Evolutionary conservation across 2,888 invertebrate genomes (phyloP).

Genomic region (Ornithoptera priamus): DNA sequence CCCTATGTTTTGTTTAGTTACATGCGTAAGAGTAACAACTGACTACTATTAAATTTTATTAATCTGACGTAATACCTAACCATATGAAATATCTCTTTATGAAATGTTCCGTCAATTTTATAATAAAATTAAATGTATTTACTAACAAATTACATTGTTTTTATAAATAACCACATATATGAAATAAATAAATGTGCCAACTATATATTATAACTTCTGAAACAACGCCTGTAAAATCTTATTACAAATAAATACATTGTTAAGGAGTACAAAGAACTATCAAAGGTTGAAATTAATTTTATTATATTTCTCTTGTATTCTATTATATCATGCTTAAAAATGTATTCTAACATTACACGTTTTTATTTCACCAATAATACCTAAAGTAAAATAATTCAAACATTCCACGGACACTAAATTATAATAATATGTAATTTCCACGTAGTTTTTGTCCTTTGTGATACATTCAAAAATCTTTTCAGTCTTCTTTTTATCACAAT

Average conservation of each 20-base stretch:
- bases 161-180: too few relatives aligned
- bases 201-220: too few relatives aligned
- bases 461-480: background rate
- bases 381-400: too few relatives aligned
- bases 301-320: background rate
- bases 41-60: constrained; percentile 21
- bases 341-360: background rate
- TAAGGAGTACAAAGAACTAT: background rate
- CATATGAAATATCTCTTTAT: too few relatives aligned
- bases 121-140: too few relatives aligned
- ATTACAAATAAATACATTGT: background rate
- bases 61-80: constrained; percentile 11
- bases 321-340: background rate
- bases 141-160: too few relatives aligned
- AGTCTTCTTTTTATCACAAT: background rate
- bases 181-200: too few relatives aligned
- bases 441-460: too few relatives aligned
- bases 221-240: too few relatives aligned
- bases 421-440: background rate
- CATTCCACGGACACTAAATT: background rate
- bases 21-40: background rate
- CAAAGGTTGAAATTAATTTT: background rate
- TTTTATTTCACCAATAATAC: background rate
- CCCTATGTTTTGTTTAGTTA: too few relatives aligned
- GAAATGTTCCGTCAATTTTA: too few relatives aligned